Evolutionary conservation across 1,140 invertebrate species (phyloP).

Genomic region (Microplitis mediator): DNA sequence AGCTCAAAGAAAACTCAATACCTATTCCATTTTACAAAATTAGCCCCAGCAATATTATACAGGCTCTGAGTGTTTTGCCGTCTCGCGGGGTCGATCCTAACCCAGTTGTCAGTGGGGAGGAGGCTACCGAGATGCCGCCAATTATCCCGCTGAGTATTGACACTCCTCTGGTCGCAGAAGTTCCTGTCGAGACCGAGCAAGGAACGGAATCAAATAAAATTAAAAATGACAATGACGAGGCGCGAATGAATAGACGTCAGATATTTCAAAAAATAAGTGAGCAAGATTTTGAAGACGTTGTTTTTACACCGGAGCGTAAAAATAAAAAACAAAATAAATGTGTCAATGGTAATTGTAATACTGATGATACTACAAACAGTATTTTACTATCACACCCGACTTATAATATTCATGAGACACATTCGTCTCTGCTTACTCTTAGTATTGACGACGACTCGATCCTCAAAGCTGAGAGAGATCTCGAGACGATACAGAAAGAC

Average conservation of each 20-base stretch:
- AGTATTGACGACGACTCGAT: slow-evolving; percentile 55
- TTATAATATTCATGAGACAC: slow-evolving; percentile 37
- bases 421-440: slow-evolving; percentile 52
- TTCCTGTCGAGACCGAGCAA: slow-evolving; percentile 35
- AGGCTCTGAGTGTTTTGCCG: slow-evolving; percentile 49
- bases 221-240: slow-evolving; percentile 21
- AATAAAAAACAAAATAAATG: slow-evolving; percentile 50
- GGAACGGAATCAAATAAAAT: slow-evolving; percentile 20
- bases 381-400: slow-evolving; percentile 17
- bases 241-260: slow-evolving; percentile 44
- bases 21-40: slow-evolving; percentile 58
- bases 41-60: slow-evolving; percentile 51
- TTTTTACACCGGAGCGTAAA: slow-evolving; percentile 62
- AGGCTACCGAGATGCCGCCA: slow-evolving; percentile 62
- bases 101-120: slow-evolving; percentile 61
- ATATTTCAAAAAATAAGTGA: slow-evolving; percentile 63
- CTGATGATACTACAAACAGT: slow-evolving; percentile 30
- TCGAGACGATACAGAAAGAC: slow-evolving; percentile 63
- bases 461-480: slow-evolving; percentile 57
- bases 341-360: slow-evolving; percentile 31
- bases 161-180: slow-evolving; percentile 53
- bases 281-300: slow-evolving; percentile 66
- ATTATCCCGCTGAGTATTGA: slow-evolving; percentile 53
- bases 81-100: slow-evolving; percentile 46
- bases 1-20: slow-evolving; percentile 54